Percentiles rank a stretch among this genome's conserved stretches.
Evolutionary conservation across 2,888 invertebrate species (phyloP).

Genomic region (Asteroscopus sphinx): DNA sequence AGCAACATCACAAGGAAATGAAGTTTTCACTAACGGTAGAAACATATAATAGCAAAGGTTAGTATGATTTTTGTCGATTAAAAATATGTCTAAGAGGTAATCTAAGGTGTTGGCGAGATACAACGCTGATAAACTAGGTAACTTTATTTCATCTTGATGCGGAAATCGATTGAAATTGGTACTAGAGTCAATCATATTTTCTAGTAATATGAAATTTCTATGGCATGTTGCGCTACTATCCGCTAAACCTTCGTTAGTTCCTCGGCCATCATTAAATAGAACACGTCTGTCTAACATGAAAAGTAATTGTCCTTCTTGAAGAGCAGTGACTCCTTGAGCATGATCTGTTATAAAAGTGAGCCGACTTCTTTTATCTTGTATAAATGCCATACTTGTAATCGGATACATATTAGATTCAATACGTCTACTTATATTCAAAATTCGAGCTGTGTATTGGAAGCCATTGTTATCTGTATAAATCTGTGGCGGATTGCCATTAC

Average conservation of each 20-base stretch:
- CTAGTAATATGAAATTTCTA: slow-evolving; percentile 77
- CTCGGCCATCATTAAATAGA: slow-evolving; percentile 97
- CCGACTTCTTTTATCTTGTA: slow-evolving; percentile 93
- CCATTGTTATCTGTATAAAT: slow-evolving; percentile 97
- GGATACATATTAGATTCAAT: slow-evolving; percentile 99
- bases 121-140: slow-evolving; percentile 76
- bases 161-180: slow-evolving; percentile 27
- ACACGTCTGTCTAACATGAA: slow-evolving; percentile 98
- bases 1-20: slow-evolving; percentile 80
- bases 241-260: slow-evolving; percentile 97
- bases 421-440: slow-evolving; percentile 93
- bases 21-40: slow-evolving; percentile 75
- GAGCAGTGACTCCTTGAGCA: slow-evolving; percentile 96
- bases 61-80: slow-evolving; percentile 69
- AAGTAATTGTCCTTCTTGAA: slow-evolving; percentile 96
- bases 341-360: slow-evolving; percentile 95
- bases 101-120: slow-evolving; percentile 71
- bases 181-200: slow-evolving; percentile 66
- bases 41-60: slow-evolving; percentile 71
- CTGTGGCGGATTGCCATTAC: slow-evolving; percentile 94
- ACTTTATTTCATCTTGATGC: slow-evolving; percentile 50
- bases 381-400: slow-evolving; percentile 95
- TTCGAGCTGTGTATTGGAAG: slow-evolving; percentile 95
- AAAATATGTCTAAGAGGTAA: slow-evolving; percentile 73
- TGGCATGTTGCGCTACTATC: slow-evolving; percentile 94